Percentiles rank a stretch among this genome's conserved stretches.
These are phyloP conservation scores for Drosophila kurseongensis DNA, from an alignment of 1,140 invertebrate species.

Conservation along the genomic window DNA sequence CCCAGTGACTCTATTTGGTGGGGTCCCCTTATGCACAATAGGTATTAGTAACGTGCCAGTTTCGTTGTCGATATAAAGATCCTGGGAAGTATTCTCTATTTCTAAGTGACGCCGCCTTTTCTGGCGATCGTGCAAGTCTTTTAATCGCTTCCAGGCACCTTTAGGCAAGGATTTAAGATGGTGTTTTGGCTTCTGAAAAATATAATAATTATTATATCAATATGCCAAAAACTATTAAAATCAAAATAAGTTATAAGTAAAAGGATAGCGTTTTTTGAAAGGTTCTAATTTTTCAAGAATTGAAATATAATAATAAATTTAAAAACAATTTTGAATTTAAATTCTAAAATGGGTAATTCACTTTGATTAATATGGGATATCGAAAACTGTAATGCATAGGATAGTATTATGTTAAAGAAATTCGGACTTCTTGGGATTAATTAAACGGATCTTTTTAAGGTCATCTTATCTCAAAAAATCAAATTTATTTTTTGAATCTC, in stretches of 20 bases:
- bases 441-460: not conserved
- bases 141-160: constrained; percentile 53
- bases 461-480: not conserved
- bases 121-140: constrained; percentile 48
- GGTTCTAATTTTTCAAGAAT: no score
- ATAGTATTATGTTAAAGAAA: no score
- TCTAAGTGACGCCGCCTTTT: constrained; percentile 15
- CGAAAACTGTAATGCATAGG: no score
- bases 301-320: not conserved
- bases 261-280: no score
- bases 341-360: no score
- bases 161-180: constrained; percentile 35
- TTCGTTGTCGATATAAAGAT: constrained; percentile 29
- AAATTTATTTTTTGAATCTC: constrained; percentile 7
- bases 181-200: constrained; percentile 52
- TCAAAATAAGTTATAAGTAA: no score
- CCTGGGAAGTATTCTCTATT: constrained; percentile 12
- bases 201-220: not conserved
- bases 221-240: no score
- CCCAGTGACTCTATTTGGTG: constrained; percentile 14
- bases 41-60: constrained; percentile 44
- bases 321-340: no score
- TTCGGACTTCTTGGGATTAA: no score
- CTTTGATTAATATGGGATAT: no score
- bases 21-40: not conserved